These are phyloP conservation scores for Isotomurus palustris DNA, from an alignment of 2,888 invertebrate species.

Conservation along the genomic window DNA sequence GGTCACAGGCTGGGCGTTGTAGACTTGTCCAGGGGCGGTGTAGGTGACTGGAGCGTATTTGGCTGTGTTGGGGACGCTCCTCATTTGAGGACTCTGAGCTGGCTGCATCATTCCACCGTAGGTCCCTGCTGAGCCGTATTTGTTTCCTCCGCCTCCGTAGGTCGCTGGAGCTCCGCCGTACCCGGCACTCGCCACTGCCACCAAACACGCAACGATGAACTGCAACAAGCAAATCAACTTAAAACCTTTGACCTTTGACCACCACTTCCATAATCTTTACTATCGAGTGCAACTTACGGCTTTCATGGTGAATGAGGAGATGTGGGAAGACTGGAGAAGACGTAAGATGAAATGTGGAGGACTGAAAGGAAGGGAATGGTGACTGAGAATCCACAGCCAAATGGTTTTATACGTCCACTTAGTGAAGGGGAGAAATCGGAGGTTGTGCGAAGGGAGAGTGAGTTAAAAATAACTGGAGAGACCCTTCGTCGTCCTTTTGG, in stretches of 20 bases:
- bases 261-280: not conserved
- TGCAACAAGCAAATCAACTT: constrained; percentile 4
- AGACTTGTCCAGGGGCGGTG: constrained; percentile 23
- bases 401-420: too few species aligned
- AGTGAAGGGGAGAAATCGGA: too few species aligned
- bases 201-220: constrained; percentile 17
- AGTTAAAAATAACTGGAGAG: too few species aligned
- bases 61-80: constrained; percentile 10
- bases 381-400: too few species aligned
- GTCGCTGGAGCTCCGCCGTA: constrained; percentile 5
- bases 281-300: not conserved
- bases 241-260: too few species aligned
- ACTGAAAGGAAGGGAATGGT: too few species aligned
- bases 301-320: constrained; percentile 5
- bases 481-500: not conserved
- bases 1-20: constrained; percentile 17
- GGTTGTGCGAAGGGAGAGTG: not conserved
- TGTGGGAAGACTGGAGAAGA: not conserved
- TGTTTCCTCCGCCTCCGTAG: not conserved
- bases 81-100: not conserved
- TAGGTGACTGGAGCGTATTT: constrained; percentile 6
- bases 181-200: constrained; percentile 6
- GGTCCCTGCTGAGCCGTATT: too few species aligned
- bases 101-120: constrained; percentile 7
- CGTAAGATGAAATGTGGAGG: not conserved